Conservation (phyloP, 2,797 vertebrate genomes). For the Zenarchopterus dispar region DNA sequence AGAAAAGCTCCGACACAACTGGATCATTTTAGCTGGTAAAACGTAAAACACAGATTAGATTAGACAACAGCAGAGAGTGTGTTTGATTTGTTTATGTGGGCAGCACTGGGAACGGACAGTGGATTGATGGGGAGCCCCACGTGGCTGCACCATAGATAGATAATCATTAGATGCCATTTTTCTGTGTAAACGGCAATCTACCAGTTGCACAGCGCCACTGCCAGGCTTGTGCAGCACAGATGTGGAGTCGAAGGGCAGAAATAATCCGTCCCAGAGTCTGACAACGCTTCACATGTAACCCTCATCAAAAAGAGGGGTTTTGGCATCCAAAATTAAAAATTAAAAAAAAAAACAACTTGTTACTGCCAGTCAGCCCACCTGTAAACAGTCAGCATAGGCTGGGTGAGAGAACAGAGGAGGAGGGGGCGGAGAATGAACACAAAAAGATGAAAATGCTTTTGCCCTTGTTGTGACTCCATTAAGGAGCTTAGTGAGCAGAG, state of each 20-base stretch:
- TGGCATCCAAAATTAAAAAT: constrained; percentile 43
- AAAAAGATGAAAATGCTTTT: constrained; percentile 57
- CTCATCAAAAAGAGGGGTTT: constrained; percentile 52
- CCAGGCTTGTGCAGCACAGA: constrained; percentile 64
- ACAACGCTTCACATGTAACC: constrained; percentile 51
- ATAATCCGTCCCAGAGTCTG: constrained; percentile 72
- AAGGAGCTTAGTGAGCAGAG: constrained; percentile 72
- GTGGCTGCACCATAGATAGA: constrained; percentile 49
- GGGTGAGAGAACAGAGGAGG: background rate
- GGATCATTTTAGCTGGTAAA: too few relatives aligned
- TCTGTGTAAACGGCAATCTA: constrained; percentile 61
- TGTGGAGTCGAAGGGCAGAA: constrained; percentile 70
- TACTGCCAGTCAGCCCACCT: constrained; percentile 50
- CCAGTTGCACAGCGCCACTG: constrained; percentile 64
- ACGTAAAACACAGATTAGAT: background rate
- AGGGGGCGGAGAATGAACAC: constrained; percentile 2
- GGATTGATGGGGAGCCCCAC: constrained; percentile 14
- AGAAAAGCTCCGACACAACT: too few relatives aligned
- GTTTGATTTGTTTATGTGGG: too few relatives aligned
- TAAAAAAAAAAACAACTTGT: constrained; percentile 14
- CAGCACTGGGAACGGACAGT: background rate
- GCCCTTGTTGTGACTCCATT: constrained; percentile 72
- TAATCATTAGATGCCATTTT: constrained; percentile 69
- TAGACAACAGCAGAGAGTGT: too few relatives aligned
- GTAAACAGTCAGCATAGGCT: constrained; percentile 37